These are phyloP conservation scores for Stomorhina lunata DNA, from an alignment of 2,888 invertebrate genomes.

Conservation along the genomic window DNA sequence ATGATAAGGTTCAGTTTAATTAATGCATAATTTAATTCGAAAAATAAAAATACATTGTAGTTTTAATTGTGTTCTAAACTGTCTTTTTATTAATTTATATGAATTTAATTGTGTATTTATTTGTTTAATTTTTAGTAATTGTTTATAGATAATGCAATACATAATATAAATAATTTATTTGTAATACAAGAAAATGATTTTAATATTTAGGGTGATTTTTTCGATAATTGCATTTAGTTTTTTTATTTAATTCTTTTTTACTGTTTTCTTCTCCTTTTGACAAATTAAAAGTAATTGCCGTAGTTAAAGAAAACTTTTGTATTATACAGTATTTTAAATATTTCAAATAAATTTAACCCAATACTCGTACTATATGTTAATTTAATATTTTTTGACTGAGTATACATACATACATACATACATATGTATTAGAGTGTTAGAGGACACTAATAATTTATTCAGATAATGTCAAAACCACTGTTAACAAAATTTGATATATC, in stretches of 20 bases:
- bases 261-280: no score
- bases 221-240: constrained; percentile 44
- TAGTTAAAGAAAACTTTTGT: constrained; percentile 27
- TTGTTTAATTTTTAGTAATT: constrained; percentile 31
- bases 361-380: neutral
- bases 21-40: neutral
- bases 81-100: constrained; percentile 46
- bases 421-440: no score
- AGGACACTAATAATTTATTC: no score
- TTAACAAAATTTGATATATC: no score
- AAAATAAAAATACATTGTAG: constrained; percentile 16
- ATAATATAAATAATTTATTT: constrained; percentile 50
- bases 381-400: no score
- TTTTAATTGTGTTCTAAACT: constrained; percentile 49
- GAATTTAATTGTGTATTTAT: constrained; percentile 39
- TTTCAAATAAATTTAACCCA: neutral
- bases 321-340: constrained; percentile 3
- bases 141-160: constrained; percentile 42
- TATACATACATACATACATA: no score
- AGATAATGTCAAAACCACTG: no score
- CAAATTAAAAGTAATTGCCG: constrained; percentile 32
- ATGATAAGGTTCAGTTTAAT: no score
- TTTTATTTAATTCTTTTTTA: constrained; percentile 17
- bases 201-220: constrained; percentile 21
- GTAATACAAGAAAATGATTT: constrained; percentile 10